Base-by-base conservation (phyloP, 2,888 invertebrate species). In the Drosophila barbarae region DNA sequence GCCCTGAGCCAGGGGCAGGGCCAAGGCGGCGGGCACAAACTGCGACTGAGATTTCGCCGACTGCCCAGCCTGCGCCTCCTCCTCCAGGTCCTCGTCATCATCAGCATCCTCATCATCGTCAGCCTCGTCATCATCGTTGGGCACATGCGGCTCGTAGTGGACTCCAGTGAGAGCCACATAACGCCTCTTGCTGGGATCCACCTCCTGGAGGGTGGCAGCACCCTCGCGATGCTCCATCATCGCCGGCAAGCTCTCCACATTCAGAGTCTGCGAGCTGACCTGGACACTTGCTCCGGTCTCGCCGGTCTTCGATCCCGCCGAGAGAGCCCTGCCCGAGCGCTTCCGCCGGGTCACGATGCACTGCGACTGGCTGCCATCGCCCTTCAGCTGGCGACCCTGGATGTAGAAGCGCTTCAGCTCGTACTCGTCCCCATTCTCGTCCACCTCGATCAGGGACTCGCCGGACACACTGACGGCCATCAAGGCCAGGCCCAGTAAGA, bases 371-470 rank as follows among this genome's bases (percentile, higher is more conserved):
- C 82, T 85, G 50, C 84, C 80, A 9, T 75, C 77, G 18, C 82
- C 84, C 2, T 53, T 69, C 30, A 88, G 35, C 51, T 87, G 85
- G 0, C 87, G 76, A 9, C 87, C 87, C 67, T 87, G 76, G 34
- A 87, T 85, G 12, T 79, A 73, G 68, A 87, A 88, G 3, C 78
- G 77, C 38, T 87, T 88, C 21, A 87, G 71, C 39, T 88, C 87
- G 47, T 85, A 86, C 36, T 86, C 86, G 54, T 88, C 84, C 0
- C 88, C 87, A 55, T 87, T 74, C 63, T 83, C 84, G 55, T 87
- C 87, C 47, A 86, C 71, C 74, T 88, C 87, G 59, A 85, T 77
- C 47, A 71, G 67, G 5, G 84, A 72, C 66, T 88, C 80, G 30
- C 73, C 81, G 69, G 56, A 10, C 52, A 47, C 35, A 32, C 56